A percentile compares a stretch with the other conserved stretches of the same genome.
Conservation (phyloP, 2,113 vertebrate species). For the Salvelinus sp. region DNA sequence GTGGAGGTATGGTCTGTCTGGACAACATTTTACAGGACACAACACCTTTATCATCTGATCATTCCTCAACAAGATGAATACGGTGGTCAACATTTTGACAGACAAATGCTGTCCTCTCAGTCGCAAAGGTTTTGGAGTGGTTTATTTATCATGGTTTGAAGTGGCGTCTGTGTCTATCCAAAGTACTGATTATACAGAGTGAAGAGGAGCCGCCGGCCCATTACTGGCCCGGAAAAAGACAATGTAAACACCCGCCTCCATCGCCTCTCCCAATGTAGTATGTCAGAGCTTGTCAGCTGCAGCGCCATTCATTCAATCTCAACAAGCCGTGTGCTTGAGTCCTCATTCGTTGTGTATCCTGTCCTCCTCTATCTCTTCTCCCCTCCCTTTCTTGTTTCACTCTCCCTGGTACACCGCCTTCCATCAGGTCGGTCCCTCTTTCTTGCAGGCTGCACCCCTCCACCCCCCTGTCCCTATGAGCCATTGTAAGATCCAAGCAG, state of each 20-base stretch:
- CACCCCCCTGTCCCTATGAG: conserved; percentile 48
- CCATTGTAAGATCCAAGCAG: conserved; percentile 85
- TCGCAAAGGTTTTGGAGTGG: conserved; percentile 61
- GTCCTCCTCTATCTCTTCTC: conserved; percentile 29
- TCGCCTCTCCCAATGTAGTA: conserved; percentile 51
- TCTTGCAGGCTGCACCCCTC: conserved; percentile 51
- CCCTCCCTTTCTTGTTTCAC: conserved; percentile 36
- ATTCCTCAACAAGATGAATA: conserved; percentile 76
- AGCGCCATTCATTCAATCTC: conserved; percentile 70
- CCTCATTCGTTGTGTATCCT: conserved; percentile 20
- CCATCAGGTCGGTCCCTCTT: conserved; percentile 23
- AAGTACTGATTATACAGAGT: conserved; percentile 77
- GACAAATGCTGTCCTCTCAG: conserved; percentile 61
- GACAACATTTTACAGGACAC: conserved; percentile 43
- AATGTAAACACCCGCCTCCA: conserved; percentile 62
- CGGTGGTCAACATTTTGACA: conserved; percentile 67
- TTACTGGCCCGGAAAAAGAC: conserved; percentile 68
- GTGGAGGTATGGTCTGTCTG: conserved; percentile 10
- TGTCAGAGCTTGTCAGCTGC: conserved; percentile 67
- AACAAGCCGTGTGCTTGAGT: conserved; percentile 56
- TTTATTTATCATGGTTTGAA: conserved; percentile 74
- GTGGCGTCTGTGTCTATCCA: conserved; percentile 69
- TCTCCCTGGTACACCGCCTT: conserved; percentile 22
- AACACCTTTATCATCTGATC: conserved; percentile 64
- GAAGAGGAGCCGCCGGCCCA: conserved; percentile 70